Evolutionary conservation across 2,797 vertebrate genomes (phyloP).

Genomic region (Lepus oiostolus): DNA sequence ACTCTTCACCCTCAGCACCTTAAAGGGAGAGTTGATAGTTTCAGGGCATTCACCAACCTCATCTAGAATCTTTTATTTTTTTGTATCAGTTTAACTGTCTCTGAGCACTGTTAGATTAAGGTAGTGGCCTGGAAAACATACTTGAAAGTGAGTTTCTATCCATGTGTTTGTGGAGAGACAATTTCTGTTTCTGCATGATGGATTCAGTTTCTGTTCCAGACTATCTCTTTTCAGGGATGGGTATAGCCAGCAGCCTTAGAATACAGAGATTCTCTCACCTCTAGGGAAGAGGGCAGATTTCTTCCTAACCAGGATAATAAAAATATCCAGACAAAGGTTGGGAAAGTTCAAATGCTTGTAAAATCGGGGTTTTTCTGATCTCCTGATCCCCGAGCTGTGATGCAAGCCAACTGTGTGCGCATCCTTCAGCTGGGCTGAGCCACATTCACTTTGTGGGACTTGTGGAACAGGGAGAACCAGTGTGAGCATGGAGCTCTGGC

Average conservation of each 20-base stretch:
- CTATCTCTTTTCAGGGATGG: neutral
- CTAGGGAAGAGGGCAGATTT: neutral
- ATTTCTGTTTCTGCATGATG: neutral
- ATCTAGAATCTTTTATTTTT: neutral
- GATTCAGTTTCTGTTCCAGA: neutral
- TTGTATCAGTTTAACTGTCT: conserved; percentile 14
- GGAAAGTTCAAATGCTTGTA: neutral
- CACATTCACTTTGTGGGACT: rapidly evolving
- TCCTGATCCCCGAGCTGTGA: neutral
- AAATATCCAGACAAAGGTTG: neutral
- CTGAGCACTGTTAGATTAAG: neutral
- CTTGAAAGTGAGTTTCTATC: neutral
- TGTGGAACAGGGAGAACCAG: neutral
- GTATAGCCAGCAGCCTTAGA: neutral
- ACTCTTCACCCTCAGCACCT: neutral
- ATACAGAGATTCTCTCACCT: neutral
- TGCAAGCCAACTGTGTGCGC: neutral
- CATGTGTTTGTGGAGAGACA: neutral
- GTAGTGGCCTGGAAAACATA: neutral
- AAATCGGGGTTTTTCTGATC: neutral
- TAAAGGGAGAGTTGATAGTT: neutral
- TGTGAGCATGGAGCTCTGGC: neutral
- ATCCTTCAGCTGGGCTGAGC: neutral
- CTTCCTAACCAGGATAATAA: conserved; percentile 1
- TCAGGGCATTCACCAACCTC: neutral